These are phyloP conservation scores for Cydia splendana DNA, from an alignment of 1,140 invertebrate species.

Conservation along the genomic window DNA sequence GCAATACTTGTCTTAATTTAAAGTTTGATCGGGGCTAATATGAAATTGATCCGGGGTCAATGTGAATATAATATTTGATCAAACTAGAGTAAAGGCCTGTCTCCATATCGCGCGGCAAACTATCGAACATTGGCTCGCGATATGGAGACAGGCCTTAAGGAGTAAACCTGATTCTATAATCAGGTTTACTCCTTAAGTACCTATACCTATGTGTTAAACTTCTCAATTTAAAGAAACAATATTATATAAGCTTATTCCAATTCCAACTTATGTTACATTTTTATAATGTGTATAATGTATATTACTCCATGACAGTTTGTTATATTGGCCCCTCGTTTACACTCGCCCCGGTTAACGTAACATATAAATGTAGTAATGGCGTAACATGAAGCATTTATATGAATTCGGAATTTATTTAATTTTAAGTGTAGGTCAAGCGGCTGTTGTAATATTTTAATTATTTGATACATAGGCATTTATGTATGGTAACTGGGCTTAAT, in stretches of 20 bases:
- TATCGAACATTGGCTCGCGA: too few species aligned
- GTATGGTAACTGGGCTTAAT: constrained; percentile 14
- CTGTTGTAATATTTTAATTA: constrained; percentile 27
- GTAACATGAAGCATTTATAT: constrained; percentile 24
- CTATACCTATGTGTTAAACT: too few species aligned
- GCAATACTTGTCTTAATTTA: neutral
- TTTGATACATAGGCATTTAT: constrained; percentile 30
- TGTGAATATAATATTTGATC: neutral
- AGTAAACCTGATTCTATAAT: neutral
- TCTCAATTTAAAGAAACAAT: neutral
- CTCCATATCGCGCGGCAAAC: too few species aligned
- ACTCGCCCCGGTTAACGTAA: neutral
- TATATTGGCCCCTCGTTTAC: neutral
- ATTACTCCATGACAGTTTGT: neutral
- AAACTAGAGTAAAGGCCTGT: too few species aligned
- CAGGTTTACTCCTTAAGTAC: too few species aligned
- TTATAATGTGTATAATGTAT: too few species aligned
- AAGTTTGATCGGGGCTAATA: constrained; percentile 1
- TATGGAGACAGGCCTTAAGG: too few species aligned
- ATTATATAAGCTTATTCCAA: neutral
- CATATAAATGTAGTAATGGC: constrained; percentile 12
- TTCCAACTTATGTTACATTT: too few species aligned
- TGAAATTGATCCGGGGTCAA: neutral
- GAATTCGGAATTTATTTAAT: constrained; percentile 27
- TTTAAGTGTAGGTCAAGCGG: constrained; percentile 26